phyloP scores from a whole-genome alignment of 1,140 invertebrate genomes.

The Hestina assimilis region DNA sequence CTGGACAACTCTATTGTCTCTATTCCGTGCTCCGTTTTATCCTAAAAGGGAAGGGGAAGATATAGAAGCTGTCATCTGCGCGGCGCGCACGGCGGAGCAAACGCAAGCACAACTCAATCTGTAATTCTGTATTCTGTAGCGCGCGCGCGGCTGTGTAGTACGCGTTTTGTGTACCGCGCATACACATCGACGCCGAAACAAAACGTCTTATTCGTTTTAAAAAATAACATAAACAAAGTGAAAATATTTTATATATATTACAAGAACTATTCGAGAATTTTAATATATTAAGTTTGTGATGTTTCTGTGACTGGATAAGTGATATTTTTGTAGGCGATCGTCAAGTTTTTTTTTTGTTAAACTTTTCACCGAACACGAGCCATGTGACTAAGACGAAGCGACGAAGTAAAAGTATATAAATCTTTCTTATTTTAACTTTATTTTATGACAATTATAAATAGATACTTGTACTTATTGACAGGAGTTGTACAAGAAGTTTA shows the following conservation, averaged over 20 bases:
- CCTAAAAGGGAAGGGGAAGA: slow-evolving; percentile 42
- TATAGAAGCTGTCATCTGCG: slow-evolving; percentile 68
- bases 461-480: too few relatives aligned
- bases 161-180: slow-evolving; percentile 23
- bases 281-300: too few relatives aligned
- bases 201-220: slow-evolving; percentile 6
- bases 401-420: slow-evolving; percentile 64
- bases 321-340: slow-evolving; percentile 51
- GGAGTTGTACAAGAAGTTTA: too few relatives aligned
- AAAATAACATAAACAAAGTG: slow-evolving; percentile 19
- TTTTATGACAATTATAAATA: slow-evolving; percentile 29
- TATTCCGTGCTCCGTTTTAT: slow-evolving; percentile 40
- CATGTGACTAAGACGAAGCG: slow-evolving; percentile 66
- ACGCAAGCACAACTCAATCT: slow-evolving; percentile 57
- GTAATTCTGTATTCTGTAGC: too few relatives aligned
- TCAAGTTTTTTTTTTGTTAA: slow-evolving; percentile 59
- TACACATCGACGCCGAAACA: slow-evolving; percentile 28
- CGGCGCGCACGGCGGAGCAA: slow-evolving; percentile 28
- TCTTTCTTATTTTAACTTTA: slow-evolving; percentile 60
- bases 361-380: slow-evolving; percentile 61
- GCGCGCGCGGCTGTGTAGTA: slow-evolving; percentile 44
- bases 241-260: slow-evolving; percentile 1
- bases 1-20: slow-evolving; percentile 71
- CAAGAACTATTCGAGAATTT: slow-evolving; percentile 2
- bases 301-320: slow-evolving; percentile 48